Conservation (phyloP, 2,888 invertebrate species). For the Leptinotarsa haldemani region DNA sequence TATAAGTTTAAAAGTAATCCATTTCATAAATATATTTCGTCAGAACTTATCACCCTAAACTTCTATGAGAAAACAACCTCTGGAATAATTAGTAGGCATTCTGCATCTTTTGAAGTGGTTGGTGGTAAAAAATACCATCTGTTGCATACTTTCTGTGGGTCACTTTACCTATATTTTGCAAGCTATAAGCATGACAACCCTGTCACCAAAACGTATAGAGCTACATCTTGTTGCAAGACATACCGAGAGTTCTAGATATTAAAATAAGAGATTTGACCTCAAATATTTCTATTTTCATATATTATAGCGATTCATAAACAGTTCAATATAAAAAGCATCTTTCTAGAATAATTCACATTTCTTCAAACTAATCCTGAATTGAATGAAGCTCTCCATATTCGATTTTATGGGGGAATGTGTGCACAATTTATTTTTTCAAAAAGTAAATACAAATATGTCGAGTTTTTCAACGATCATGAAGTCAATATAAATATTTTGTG, state of each 20-base stretch:
- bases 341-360: not conserved
- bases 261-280: not conserved
- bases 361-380: not conserved
- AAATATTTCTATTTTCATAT: conserved; percentile 4
- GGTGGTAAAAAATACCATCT: not conserved
- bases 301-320: not conserved
- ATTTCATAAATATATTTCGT: too few species aligned
- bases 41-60: too few species aligned
- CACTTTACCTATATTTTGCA: conserved; percentile 6
- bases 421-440: conserved; percentile 24
- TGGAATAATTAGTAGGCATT: too few species aligned
- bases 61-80: too few species aligned
- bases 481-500: conserved; percentile 44
- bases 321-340: not conserved
- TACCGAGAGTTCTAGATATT: not conserved
- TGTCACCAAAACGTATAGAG: conserved; percentile 13
- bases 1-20: too few species aligned
- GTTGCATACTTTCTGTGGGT: not conserved
- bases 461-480: conserved; percentile 33
- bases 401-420: conserved; percentile 8
- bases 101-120: too few species aligned
- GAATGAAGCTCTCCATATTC: conserved; percentile 26
- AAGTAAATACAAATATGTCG: conserved; percentile 43
- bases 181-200: conserved; percentile 15
- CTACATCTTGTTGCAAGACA: conserved; percentile 8